A percentile compares a stretch with the other conserved stretches of the same genome.
These are phyloP conservation scores for Loripinus fragilis DNA, from an alignment of 2,888 invertebrate genomes.

Conservation along the genomic window DNA sequence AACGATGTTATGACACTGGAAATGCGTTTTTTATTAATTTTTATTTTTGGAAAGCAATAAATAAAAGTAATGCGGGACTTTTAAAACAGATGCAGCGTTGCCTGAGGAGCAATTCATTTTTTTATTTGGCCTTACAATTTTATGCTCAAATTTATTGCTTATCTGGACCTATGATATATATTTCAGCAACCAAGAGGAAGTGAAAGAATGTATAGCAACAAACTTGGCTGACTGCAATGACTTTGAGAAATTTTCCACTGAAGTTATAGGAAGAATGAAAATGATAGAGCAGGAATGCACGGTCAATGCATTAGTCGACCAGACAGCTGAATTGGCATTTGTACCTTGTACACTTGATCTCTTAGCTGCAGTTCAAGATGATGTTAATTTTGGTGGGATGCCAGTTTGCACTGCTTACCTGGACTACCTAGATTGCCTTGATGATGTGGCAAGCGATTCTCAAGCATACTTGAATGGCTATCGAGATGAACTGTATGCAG, in stretches of 20 bases:
- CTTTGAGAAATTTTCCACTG: not conserved
- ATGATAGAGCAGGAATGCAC: not conserved
- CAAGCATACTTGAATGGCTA: not conserved
- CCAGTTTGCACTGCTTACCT: not conserved
- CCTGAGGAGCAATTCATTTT: too few relatives aligned
- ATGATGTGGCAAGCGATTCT: too few relatives aligned
- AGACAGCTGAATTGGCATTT: not conserved
- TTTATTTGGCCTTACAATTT: too few relatives aligned
- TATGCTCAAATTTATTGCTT: too few relatives aligned
- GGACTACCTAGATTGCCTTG: not conserved
- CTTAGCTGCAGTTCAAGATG: not conserved
- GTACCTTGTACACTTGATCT: slow-evolving; percentile 5
- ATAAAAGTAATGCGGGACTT: too few relatives aligned
- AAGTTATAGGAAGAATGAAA: not conserved
- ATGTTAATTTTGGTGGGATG: not conserved
- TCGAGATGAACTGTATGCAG: not conserved
- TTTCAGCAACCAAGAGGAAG: slow-evolving; percentile 28
- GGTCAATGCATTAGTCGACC: not conserved
- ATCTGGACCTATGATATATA: not conserved
- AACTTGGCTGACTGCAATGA: slow-evolving; percentile 25
- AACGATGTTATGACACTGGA: too few relatives aligned
- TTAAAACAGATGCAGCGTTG: too few relatives aligned
- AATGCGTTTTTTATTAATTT: too few relatives aligned
- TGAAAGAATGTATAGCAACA: slow-evolving; percentile 11
- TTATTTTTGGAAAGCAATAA: too few relatives aligned